Base-by-base conservation (phyloP, 2,113 vertebrate genomes). In the Pholis gunnellus region DNA sequence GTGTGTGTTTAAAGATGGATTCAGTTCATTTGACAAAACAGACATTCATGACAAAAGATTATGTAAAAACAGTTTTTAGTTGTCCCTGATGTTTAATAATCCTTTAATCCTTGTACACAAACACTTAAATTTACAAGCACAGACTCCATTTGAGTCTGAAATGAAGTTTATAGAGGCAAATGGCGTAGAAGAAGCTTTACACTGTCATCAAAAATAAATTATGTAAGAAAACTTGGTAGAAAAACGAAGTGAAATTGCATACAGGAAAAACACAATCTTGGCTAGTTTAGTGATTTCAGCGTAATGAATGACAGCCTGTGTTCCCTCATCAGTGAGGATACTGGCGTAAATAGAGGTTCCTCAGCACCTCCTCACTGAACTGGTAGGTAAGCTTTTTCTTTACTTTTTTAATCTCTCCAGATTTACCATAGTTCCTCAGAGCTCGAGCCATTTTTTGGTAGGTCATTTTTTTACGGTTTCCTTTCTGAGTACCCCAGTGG, bases 391-490 rank as follows among this genome's bases (percentile, higher is more conserved):
- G 94, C 94, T 99, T 99, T 94, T 99, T 98, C 95, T 99, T 99
- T 46, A 99, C 96, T 91, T 99, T 99, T 90, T 96, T 97, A 75
- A 99, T 98, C 92, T 99, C 98, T 18, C 98, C 98, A 1, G 98
- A 99, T 95, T 99, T 99, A 87, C 98, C 97, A 0, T 99, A 99
- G 96, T 99, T 99, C 95, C 98, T 96, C 88, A 99, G 94, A 15
- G 98, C 98, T 34, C 98, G 95, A 40, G 98, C 98, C 98, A 99
- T 99, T 94, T 99, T 99, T 94, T 99, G 98, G 83, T 99, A 99
- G 81, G 98, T 99, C 98, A 99, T 99, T 93, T 97, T 99, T 93
- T 99, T 99, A 89, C 98, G 97, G 87, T 99, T 99, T 88, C 98
- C 98, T 88, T 99, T 99, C 94, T 99, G 97, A 86, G 97, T 85